Evolutionary conservation across 2,888 invertebrate species (phyloP), one percentile per base, ranked within the genome.

Genomic region (Thecophora atra): DNA sequence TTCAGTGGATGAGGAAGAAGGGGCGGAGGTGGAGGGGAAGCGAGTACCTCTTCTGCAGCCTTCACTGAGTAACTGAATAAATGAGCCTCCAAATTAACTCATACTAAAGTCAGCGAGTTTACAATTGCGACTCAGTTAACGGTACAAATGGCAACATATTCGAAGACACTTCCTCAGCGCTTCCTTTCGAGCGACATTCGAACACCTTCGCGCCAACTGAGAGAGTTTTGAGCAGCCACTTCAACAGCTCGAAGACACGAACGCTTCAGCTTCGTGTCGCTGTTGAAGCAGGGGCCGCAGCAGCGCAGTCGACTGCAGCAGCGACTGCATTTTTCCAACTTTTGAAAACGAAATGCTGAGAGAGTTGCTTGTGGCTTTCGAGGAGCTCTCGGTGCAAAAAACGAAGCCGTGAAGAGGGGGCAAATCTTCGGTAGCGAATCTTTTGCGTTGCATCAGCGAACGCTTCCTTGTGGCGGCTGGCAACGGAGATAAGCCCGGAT

Each of bases 361-460:
- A 66, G 19, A 66, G 66, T 52, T 66, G 66, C 66, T 66, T 51
- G 30, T 52, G 66, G 28, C 52, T 66, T 52, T 66, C 66, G 24
- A 66, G 37, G 37, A 30, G 26, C 13, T 26, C 28, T 42, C 51
- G 37, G 19, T 28, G 51, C 13, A 65, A 51, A 65, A 65, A 51
- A 44, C 21, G 51, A 26, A 51, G 30, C 3, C 6, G 15, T 11
- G 51, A 66, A 21, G n/a, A 37, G 26, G 21, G 19, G 54, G 30
- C 52, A 52, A 30, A n/a, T n/a, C 51, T 24, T 47, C 65, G 47
- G 54, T 21, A 21, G 30, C 52, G 66, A n/a, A 52, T 66, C 28
- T 28, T 64, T 56, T 71, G 71, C 71, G 64, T 71, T 71, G 71
- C 71, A 71, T 71, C 71, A 71, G 56, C 64, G 52, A 19, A 21